Conservation (phyloP, 2,113 vertebrate genomes). For the Dermatemys mawii region DNA sequence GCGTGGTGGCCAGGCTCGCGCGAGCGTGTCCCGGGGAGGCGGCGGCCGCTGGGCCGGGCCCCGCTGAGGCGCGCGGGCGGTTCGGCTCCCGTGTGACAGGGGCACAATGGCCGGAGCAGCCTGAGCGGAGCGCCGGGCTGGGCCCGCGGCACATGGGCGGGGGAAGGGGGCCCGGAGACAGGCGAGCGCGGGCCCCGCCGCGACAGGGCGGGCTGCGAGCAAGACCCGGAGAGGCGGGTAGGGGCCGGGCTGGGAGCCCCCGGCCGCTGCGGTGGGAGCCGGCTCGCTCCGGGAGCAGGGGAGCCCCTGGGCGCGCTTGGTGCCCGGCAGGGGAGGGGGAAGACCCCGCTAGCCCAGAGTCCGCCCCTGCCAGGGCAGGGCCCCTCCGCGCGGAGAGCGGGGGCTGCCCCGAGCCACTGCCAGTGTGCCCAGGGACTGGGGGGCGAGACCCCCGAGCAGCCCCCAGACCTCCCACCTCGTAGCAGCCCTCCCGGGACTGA, state of each 20-base stretch:
- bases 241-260: slow-evolving; percentile 7
- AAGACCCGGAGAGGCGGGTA: slow-evolving; percentile 39
- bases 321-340: neutral
- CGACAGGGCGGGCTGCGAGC: slow-evolving; percentile 1
- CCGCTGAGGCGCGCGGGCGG: too few species aligned
- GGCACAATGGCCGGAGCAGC: neutral
- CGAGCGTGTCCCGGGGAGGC: neutral
- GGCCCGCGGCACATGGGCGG: neutral
- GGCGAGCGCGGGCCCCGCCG: slow-evolving; percentile 52
- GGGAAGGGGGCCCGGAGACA: neutral
- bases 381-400: neutral
- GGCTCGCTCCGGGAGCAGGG: neutral
- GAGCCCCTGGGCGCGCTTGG: neutral
- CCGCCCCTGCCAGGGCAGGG: slow-evolving; percentile 34
- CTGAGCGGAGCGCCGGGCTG: neutral
- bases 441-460: neutral
- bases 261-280: slow-evolving; percentile 28
- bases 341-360: neutral
- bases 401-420: neutral
- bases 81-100: neutral
- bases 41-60: neutral
- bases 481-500: neutral
- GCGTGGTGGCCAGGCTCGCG: neutral
- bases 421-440: neutral
- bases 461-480: neutral